Conservation (phyloP, 2,797 vertebrate species). For the Melanotaenia boesemani region DNA sequence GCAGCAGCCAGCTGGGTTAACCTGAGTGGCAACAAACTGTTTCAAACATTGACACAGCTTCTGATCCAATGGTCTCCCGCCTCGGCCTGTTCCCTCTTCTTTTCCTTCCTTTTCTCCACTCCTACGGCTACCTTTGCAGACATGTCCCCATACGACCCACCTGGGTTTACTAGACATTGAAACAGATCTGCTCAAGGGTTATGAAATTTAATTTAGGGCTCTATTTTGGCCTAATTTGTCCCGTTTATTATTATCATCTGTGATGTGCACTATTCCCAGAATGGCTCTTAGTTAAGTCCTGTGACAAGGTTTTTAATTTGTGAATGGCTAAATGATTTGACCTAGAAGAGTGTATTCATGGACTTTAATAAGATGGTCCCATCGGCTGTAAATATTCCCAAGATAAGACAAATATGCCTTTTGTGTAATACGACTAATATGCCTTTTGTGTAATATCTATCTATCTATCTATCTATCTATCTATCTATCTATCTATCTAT, state of each 20-base stretch:
- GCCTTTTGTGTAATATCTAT: slow-evolving; percentile 21
- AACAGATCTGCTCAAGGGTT: slow-evolving; percentile 25
- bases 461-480: slow-evolving; percentile 42
- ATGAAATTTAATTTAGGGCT: slow-evolving; percentile 59
- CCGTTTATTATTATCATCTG: slow-evolving; percentile 73
- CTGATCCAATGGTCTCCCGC: slow-evolving; percentile 19
- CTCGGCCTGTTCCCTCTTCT: not conserved
- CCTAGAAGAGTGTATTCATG: slow-evolving; percentile 43
- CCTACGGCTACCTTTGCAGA: slow-evolving; percentile 43
- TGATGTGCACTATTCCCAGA: slow-evolving; percentile 57
- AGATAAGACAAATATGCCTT: not conserved
- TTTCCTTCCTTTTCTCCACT: slow-evolving; percentile 1
- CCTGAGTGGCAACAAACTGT: slow-evolving; percentile 8
- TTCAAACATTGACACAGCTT: not conserved
- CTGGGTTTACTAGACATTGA: slow-evolving; percentile 45
- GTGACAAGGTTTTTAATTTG: slow-evolving; percentile 72
- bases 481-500: slow-evolving; percentile 43
- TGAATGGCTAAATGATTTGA: slow-evolving; percentile 69
- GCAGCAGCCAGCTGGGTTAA: slow-evolving; percentile 15
- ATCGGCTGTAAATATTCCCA: slow-evolving; percentile 4
- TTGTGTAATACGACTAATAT: not conserved
- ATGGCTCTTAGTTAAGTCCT: slow-evolving; percentile 60
- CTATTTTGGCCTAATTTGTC: slow-evolving; percentile 67
- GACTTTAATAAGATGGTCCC: slow-evolving; percentile 14
- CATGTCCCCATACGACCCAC: slow-evolving; percentile 37